Evolutionary conservation across 2,888 invertebrate genomes (phyloP), one percentile per base, ranked within the genome.

Genomic region (Drosophila nigritarsus): DNA sequence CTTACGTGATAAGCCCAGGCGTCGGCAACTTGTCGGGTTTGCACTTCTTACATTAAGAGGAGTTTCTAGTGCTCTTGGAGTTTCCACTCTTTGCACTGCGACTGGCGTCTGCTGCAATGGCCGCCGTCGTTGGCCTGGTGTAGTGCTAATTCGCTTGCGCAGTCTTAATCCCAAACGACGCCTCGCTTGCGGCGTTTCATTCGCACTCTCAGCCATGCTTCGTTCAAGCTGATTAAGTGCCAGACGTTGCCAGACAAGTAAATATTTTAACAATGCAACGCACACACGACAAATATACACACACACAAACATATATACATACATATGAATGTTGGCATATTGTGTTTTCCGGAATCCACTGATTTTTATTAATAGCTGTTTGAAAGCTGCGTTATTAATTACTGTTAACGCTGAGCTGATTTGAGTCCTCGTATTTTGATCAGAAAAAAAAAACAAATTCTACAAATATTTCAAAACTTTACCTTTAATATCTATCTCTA

Each of bases 1-100:
- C 2, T 77, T 59, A 6, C 67, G 72, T 0, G 90, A 61, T 24
- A 91, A 73, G 3, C 90, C 82, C 38, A 79, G 80, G 0, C 88
- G 89, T 2, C 82, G 77, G 34, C 86, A 82, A 42, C 70, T 80
- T 24, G 83, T 84, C 9, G 87, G 65, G 9, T 42, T 78, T 5
- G 88, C 45, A 8, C 24, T 45, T 4, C 45, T 15, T 45, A 75
- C 6, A 78, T 84, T 3, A 68, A 53, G 70, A 20, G 90, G 84
- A 0, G 83, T 83, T 30, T 66, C 60, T 2, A 6, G 32, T n/a
- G 49, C 20, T 9, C 20, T 1, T 15, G 45, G 45, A 45, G 15
- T 50, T 20, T 48, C 27, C 0, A 8, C 42, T 27, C 20, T 38
- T 7, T 27, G 27, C 18, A 36, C 34, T 11, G 45, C 54, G 3